Evolutionary conservation across 2,797 vertebrate species (phyloP).

Genomic region (Peromyscus eremicus): DNA sequence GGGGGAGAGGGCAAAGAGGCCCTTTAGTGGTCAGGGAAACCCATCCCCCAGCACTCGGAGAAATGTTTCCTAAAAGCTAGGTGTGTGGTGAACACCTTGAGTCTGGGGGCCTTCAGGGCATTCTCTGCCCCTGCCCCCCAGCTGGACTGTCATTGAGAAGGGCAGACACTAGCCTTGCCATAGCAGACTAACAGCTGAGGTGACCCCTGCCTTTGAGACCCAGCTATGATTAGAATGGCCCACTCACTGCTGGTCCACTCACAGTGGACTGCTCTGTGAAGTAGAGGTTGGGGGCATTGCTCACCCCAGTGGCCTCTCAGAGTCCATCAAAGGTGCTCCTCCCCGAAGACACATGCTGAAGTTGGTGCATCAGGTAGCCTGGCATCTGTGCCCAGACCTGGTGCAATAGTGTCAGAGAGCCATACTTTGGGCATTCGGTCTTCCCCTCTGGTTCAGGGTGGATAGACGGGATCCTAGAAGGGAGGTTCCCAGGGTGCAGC

Average conservation of each 20-base stretch:
- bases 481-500: not conserved
- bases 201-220: not conserved
- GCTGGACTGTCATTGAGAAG: not conserved
- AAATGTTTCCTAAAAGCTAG: not conserved
- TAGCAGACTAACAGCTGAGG: not conserved
- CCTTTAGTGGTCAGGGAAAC: too few species aligned
- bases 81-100: not conserved
- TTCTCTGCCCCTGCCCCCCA: not conserved
- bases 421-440: fast-evolving
- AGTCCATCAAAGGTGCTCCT: not conserved
- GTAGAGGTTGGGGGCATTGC: not conserved
- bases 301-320: not conserved
- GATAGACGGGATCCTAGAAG: fast-evolving
- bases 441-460: not conserved
- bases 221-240: not conserved
- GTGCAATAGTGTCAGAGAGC: fast-evolving
- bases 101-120: not conserved
- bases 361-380: fast-evolving
- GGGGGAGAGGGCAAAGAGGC: not conserved
- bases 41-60: not conserved
- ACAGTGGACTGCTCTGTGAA: not conserved
- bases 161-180: not conserved
- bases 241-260: not conserved
- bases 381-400: not conserved
- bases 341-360: not conserved